phyloP scores from a whole-genome alignment of 2,888 invertebrate genomes.

The Leptogaster cylindrica region DNA sequence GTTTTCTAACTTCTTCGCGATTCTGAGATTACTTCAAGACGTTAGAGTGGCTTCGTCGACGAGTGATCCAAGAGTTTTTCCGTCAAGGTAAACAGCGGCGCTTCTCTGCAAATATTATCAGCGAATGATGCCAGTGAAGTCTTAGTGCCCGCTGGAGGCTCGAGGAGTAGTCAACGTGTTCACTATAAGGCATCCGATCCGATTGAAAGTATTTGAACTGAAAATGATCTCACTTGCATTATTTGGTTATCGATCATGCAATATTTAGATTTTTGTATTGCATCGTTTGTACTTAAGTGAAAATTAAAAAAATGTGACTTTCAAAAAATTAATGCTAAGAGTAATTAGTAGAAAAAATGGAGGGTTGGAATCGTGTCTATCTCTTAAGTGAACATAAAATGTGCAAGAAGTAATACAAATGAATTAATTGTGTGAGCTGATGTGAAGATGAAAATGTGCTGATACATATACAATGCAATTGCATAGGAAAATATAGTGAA shows the following conservation, averaged over 20 bases:
- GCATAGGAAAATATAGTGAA: not conserved
- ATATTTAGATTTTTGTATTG: too few species aligned
- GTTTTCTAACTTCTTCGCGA: conserved; percentile 15
- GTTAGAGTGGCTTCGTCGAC: not conserved
- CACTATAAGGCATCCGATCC: too few species aligned
- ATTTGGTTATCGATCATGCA: too few species aligned
- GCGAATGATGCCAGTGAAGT: not conserved
- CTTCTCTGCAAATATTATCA: conserved; percentile 31
- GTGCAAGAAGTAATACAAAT: too few species aligned
- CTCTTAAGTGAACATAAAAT: too few species aligned
- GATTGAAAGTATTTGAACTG: too few species aligned
- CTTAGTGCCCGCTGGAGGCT: conserved; percentile 41
- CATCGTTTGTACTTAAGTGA: too few species aligned
- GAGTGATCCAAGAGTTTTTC: conserved; percentile 12
- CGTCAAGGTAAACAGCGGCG: conserved; percentile 5
- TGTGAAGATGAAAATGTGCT: not conserved
- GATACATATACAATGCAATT: not conserved
- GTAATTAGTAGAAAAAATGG: too few species aligned
- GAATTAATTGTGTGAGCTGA: not conserved
- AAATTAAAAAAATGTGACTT: too few species aligned
- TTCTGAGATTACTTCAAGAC: not conserved
- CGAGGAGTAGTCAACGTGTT: conserved; percentile 36
- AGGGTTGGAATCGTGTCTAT: too few species aligned
- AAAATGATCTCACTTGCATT: too few species aligned
- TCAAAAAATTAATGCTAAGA: too few species aligned